phyloP scores from a whole-genome alignment of 2,797 vertebrate species.

The Tangara arthus region DNA sequence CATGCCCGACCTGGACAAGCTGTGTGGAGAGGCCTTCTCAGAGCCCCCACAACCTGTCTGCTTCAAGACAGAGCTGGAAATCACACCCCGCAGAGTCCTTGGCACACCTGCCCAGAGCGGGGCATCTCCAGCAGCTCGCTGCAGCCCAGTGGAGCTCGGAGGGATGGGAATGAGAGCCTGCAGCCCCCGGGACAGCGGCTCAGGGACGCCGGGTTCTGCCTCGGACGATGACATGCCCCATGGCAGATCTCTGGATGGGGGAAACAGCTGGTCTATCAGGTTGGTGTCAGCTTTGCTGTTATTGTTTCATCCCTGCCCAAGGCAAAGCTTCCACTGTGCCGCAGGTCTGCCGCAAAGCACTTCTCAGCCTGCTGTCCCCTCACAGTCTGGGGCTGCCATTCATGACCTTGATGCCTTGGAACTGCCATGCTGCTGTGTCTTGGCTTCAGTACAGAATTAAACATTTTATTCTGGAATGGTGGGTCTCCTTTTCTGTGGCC shows the following conservation, averaged over 20 bases:
- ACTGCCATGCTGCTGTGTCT: background rate
- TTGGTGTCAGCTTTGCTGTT: constrained; percentile 47
- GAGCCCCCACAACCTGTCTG: background rate
- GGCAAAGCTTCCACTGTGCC: background rate
- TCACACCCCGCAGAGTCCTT: constrained; percentile 34
- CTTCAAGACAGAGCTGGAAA: constrained; percentile 79
- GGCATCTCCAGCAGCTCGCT: rapidly evolving
- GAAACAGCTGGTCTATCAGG: constrained; percentile 86
- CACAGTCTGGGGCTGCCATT: rapidly evolving
- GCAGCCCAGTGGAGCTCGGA: rapidly evolving
- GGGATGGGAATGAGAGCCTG: background rate
- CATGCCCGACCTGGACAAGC: constrained; percentile 92
- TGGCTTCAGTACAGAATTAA: background rate
- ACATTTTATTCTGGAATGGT: background rate
- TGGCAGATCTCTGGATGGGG: background rate
- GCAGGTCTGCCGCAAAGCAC: rapidly evolving
- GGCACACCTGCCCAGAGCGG: background rate
- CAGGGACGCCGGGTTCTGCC: background rate
- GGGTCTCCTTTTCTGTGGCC: background rate
- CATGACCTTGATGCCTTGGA: background rate
- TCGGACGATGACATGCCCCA: constrained; percentile 19
- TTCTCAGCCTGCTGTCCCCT: rapidly evolving
- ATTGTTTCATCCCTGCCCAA: rapidly evolving
- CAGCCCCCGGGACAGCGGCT: constrained; percentile 30
- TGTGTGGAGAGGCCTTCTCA: constrained; percentile 79